phyloP scores from a whole-genome alignment of 2,113 vertebrate species.

The Narcine bancroftii region DNA sequence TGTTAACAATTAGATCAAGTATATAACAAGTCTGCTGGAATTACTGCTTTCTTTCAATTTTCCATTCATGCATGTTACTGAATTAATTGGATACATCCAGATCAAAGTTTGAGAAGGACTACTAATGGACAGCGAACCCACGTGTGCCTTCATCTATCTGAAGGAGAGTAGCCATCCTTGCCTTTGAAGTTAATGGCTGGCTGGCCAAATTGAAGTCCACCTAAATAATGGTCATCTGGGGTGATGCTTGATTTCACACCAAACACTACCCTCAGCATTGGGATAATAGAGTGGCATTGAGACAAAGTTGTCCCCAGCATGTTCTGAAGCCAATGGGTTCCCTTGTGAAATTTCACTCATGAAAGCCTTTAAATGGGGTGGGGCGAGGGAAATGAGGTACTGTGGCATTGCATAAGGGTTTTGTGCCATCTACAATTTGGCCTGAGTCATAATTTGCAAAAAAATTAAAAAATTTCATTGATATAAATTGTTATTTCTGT shows the following conservation, averaged over 20 bases:
- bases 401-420: too few species aligned
- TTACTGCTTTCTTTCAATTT: neutral
- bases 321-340: too few species aligned
- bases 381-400: too few species aligned
- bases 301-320: too few species aligned
- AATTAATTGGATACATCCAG: neutral
- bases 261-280: too few species aligned
- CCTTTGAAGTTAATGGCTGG: neutral
- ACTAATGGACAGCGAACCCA: neutral
- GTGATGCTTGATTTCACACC: neutral
- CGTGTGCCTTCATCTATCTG: neutral
- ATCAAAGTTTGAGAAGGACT: neutral
- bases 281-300: too few species aligned
- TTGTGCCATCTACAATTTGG: neutral
- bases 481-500: neutral
- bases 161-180: neutral
- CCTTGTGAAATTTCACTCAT: neutral
- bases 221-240: neutral
- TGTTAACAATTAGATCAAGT: neutral
- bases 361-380: neutral
- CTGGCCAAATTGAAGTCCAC: neutral
- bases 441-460: neutral
- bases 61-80: neutral
- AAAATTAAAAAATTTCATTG: neutral
- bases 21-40: neutral